phyloP scores from a whole-genome alignment of 2,113 vertebrate species.

The Circaetus cinerascens region DNA sequence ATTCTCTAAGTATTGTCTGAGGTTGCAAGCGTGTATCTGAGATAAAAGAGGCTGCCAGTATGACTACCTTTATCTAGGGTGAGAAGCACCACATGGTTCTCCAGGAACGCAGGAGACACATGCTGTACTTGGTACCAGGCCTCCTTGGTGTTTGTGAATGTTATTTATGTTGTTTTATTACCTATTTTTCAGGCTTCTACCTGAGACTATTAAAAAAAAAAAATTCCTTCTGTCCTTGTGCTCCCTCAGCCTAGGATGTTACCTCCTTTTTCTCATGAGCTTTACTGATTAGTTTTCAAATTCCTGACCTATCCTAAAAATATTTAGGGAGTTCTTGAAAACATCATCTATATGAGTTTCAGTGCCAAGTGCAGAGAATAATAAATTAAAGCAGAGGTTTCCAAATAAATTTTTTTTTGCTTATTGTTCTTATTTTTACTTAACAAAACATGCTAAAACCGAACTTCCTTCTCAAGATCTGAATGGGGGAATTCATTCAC shows the following conservation, averaged over 20 bases:
- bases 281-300: neutral
- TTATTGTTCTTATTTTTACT: neutral
- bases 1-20: neutral
- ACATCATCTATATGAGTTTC: neutral
- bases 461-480: neutral
- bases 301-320: neutral
- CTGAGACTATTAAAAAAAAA: neutral
- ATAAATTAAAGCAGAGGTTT: neutral
- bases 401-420: neutral
- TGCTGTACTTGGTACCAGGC: neutral
- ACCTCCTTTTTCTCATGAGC: neutral
- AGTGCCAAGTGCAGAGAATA: neutral
- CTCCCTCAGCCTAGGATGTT: neutral
- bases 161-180: neutral
- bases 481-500: neutral
- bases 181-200: neutral
- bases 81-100: neutral
- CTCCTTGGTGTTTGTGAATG: neutral
- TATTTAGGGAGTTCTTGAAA: slow-evolving; percentile 37
- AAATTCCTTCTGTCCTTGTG: neutral
- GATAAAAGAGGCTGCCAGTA: neutral
- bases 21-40: neutral
- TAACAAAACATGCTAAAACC: neutral
- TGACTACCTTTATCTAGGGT: neutral
- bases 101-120: neutral